phyloP scores from a whole-genome alignment of 2,888 invertebrate genomes.

The Tachina fera region DNA sequence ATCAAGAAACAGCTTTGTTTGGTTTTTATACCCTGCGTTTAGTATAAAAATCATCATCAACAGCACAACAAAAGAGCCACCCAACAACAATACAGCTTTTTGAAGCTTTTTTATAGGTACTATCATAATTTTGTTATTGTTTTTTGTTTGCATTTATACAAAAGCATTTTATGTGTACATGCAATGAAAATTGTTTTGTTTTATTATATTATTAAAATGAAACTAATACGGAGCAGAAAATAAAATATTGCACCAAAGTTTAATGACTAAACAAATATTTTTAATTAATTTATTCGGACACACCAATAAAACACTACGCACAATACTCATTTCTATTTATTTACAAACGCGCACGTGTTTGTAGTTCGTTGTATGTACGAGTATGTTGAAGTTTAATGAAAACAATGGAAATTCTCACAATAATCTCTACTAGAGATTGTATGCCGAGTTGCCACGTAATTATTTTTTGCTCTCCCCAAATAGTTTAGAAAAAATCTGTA shows the following conservation, averaged over 20 bases:
- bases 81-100: constrained; percentile 50
- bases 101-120: constrained; percentile 50
- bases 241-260: too few relatives aligned
- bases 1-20: constrained; percentile 48
- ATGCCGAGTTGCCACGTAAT: too few relatives aligned
- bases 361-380: too few relatives aligned
- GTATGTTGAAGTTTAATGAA: too few relatives aligned
- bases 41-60: constrained; percentile 52
- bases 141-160: constrained; percentile 23
- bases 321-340: not conserved
- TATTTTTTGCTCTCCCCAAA: too few relatives aligned
- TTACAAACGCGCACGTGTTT: too few relatives aligned
- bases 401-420: too few relatives aligned
- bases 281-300: not conserved
- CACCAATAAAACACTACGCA: not conserved
- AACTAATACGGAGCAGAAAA: not conserved
- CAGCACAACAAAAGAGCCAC: constrained; percentile 44
- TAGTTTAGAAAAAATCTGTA: too few relatives aligned
- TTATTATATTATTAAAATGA: constrained; percentile 13
- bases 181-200: constrained; percentile 22
- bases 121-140: constrained; percentile 24
- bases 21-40: constrained; percentile 68
- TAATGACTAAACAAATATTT: not conserved
- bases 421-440: too few relatives aligned
- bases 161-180: not conserved